phyloP scores from a whole-genome alignment of 2,797 vertebrate genomes.

The Nothura maculosa region DNA sequence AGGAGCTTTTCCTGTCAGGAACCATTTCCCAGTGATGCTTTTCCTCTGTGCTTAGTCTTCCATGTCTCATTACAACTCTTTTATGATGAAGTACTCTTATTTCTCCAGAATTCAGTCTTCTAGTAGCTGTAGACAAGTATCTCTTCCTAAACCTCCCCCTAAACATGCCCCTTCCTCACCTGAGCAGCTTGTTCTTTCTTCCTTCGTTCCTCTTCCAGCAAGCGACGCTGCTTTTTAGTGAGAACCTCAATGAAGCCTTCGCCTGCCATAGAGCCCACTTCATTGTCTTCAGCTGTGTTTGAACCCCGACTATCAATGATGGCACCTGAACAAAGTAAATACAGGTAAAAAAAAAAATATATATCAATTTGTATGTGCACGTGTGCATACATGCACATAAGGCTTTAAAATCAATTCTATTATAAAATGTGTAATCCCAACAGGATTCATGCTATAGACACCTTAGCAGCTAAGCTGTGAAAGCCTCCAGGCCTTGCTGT shows the following conservation, averaged over 20 bases:
- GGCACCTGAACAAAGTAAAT: conserved; percentile 63
- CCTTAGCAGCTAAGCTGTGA: neutral
- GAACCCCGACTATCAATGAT: conserved; percentile 79
- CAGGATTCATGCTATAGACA: neutral
- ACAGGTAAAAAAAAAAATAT: neutral
- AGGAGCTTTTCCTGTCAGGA: neutral
- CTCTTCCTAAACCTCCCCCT: neutral
- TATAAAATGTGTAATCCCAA: neutral
- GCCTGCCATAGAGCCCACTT: conserved; percentile 78
- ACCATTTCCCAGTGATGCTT: neutral
- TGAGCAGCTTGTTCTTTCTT: conserved; percentile 92
- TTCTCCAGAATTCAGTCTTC: neutral
- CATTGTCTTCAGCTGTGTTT: conserved; percentile 83
- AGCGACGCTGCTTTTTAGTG: conserved; percentile 94
- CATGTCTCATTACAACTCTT: neutral
- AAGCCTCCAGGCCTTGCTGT: neutral
- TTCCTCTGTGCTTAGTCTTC: neutral
- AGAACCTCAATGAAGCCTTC: conserved; percentile 94
- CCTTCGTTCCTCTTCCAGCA: conserved; percentile 93
- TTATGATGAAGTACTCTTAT: neutral
- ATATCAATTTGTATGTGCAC: neutral
- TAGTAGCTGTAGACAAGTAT: neutral
- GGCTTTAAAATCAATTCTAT: rapidly evolving
- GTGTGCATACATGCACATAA: neutral
- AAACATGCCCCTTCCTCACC: conserved; percentile 64